These are phyloP conservation scores for Hipposideros larvatus DNA, from an alignment of 2,797 vertebrate genomes.

Conservation along the genomic window DNA sequence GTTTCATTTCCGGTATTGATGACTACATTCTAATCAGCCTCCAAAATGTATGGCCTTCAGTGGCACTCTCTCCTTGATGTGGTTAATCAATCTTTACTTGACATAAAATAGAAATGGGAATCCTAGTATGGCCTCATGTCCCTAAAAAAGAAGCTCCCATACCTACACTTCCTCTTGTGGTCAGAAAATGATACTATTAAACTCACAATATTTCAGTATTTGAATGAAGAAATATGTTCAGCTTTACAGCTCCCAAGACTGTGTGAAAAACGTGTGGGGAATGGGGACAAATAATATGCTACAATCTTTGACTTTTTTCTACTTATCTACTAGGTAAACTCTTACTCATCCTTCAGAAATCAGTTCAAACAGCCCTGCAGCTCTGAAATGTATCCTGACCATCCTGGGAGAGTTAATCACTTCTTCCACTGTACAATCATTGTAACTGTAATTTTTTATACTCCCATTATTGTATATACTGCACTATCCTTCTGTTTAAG, in stretches of 20 bases:
- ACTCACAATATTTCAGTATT: background rate
- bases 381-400: background rate
- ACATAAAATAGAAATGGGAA: slow-evolving; percentile 3
- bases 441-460: background rate
- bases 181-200: background rate
- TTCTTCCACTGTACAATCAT: background rate
- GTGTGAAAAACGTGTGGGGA: background rate
- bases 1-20: background rate
- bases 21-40: background rate
- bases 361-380: background rate
- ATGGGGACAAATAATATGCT: background rate
- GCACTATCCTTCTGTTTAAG: background rate
- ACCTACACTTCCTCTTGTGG: background rate
- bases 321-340: background rate
- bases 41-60: background rate
- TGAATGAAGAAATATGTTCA: background rate
- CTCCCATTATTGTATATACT: background rate
- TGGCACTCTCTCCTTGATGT: background rate
- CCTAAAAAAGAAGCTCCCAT: background rate
- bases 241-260: background rate
- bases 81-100: background rate
- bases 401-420: background rate
- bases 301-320: background rate
- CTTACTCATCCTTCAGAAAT: background rate
- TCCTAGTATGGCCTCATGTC: background rate